Conservation (phyloP, 2,888 invertebrate species). For the Volucella inflata region DNA sequence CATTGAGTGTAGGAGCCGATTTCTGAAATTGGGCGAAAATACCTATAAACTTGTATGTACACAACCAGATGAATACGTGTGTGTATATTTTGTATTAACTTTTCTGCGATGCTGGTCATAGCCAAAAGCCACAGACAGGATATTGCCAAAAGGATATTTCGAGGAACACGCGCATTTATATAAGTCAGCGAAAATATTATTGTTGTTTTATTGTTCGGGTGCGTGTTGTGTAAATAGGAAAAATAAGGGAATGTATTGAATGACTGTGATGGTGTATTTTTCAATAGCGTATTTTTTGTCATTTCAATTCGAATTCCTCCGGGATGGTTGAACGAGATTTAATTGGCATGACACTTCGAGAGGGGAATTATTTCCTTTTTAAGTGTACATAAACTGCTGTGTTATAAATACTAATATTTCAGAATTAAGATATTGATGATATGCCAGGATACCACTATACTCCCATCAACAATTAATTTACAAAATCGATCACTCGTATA, state of each 20-base stretch:
- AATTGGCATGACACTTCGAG: too few relatives aligned
- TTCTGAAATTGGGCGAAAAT: background rate
- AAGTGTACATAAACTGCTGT: too few relatives aligned
- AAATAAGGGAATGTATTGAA: background rate
- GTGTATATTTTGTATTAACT: slow-evolving; percentile 57
- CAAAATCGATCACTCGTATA: too few relatives aligned
- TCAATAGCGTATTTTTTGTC: too few relatives aligned
- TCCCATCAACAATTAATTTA: too few relatives aligned
- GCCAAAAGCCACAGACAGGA: slow-evolving; percentile 45
- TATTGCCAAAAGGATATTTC: slow-evolving; percentile 58
- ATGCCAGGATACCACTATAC: too few relatives aligned
- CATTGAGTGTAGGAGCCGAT: slow-evolving; percentile 2
- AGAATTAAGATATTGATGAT: too few relatives aligned
- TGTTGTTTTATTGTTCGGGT: slow-evolving; percentile 27
- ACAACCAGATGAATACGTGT: slow-evolving; percentile 41
- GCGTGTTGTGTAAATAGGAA: background rate
- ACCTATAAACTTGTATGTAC: slow-evolving; percentile 22
- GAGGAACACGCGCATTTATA: slow-evolving; percentile 46
- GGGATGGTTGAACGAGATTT: too few relatives aligned
- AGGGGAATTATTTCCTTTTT: too few relatives aligned
- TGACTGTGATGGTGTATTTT: too few relatives aligned
- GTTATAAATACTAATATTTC: too few relatives aligned
- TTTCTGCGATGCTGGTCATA: slow-evolving; percentile 28
- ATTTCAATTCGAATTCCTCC: too few relatives aligned
- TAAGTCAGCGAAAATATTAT: slow-evolving; percentile 67